Percentiles rank a stretch among this genome's conserved stretches.
Conservation (phyloP, 2,113 vertebrate species). For the Boulengeromyrus knoepffleri region DNA sequence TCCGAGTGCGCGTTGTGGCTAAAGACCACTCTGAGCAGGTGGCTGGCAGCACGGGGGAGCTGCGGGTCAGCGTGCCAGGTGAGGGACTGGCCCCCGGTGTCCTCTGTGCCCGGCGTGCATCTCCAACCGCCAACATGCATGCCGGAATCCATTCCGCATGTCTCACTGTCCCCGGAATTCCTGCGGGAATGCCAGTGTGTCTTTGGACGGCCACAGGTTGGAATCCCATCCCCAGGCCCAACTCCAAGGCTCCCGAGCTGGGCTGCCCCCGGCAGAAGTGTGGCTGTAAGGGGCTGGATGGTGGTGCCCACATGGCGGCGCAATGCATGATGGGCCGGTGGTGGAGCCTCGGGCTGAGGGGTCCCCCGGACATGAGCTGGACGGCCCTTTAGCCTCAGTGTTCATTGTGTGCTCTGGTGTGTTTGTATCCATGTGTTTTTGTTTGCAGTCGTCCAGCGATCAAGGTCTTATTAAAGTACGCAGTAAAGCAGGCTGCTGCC, state of each 20-base stretch:
- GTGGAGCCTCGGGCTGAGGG: not conserved
- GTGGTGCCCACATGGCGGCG: not conserved
- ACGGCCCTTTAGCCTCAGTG: not conserved
- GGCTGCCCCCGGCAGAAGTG: not conserved
- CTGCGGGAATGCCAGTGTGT: not conserved
- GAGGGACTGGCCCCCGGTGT: slow-evolving; percentile 58
- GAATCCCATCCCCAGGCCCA: not conserved
- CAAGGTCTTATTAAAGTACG: not conserved
- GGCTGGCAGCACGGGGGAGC: slow-evolving; percentile 74
- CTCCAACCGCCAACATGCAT: not conserved
- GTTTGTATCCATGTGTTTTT: not conserved
- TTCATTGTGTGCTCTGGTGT: not conserved
- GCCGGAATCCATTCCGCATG: not conserved
- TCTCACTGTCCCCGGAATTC: not conserved
- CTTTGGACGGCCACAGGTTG: not conserved
- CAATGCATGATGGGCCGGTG: not conserved
- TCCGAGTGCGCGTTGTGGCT: slow-evolving; percentile 86
- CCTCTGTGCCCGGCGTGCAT: slow-evolving; percentile 11
- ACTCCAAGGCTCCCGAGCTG: not conserved
- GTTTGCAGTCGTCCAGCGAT: not conserved
- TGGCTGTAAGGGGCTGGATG: not conserved
- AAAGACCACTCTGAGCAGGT: slow-evolving; percentile 70
- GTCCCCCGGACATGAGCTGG: not conserved
- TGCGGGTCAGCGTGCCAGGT: slow-evolving; percentile 88
- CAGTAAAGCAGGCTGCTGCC: not conserved